Evolutionary conservation across 1,140 invertebrate species (phyloP), one percentile per base, ranked within the genome.

Genomic region (Anagrus nilaparvatae): DNA sequence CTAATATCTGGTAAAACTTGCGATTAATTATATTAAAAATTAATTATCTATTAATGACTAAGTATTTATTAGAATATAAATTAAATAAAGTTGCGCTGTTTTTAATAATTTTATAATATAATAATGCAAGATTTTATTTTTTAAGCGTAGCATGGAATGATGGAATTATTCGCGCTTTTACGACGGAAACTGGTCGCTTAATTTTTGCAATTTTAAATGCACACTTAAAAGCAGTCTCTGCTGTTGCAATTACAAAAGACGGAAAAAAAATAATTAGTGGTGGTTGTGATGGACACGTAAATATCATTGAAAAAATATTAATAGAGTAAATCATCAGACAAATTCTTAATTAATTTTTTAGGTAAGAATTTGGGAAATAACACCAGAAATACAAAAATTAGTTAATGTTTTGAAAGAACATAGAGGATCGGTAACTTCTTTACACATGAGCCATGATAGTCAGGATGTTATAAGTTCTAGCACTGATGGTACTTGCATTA

Each of bases 401-500:
- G 58, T 77, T 40, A 76, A 72, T 18, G 75, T 86, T 5, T 72
- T 94, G 39, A 91, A 92, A 63, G 89, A 93, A 57, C 90, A 95
- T 63, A 87, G 86, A 56, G 86, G 83, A 21, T 80, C 82, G 12
- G 81, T 95, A 18, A 86, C 87, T 0, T 79, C 79, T 9, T 77
- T 96, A 45, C 74, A 84, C 32, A 77, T 93, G 31, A 82, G 81
- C 21, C 72, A 72, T 13, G 75, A 81, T 51, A 78, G 89, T 55
- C 75, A 74, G 2, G 81, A 88, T 60, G 84, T 87, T 2, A 81
- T 90, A 1, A 90, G 87, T 52, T 83, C 89, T 0, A 85, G 85
- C 33, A 82, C 78, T 0, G 91, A 95, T 69, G 90, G 91, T 14
- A 87, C 86, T 5, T 90, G 86, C 52, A 88, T 95, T 43, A 81